phyloP scores from a whole-genome alignment of 2,113 vertebrate species.

The Bubalus kerabau region DNA sequence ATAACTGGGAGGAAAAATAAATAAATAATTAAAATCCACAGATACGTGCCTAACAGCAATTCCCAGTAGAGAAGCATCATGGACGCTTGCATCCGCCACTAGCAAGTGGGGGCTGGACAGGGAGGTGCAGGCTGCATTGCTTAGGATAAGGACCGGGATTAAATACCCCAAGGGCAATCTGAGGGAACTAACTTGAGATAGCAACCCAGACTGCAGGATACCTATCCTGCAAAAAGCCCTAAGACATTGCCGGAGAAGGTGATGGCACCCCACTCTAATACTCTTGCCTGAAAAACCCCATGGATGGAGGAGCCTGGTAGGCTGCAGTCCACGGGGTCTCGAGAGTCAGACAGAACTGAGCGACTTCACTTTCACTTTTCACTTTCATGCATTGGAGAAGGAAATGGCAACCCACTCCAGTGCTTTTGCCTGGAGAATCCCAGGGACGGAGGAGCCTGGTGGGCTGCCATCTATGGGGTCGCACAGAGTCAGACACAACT shows the following conservation, averaged over 20 bases:
- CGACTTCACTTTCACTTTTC: too few relatives aligned
- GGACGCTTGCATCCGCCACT: fast-evolving
- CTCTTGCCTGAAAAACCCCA: neutral
- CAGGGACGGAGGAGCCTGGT: fast-evolving
- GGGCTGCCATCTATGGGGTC: too few relatives aligned
- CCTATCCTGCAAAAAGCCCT: fast-evolving
- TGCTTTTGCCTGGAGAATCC: too few relatives aligned
- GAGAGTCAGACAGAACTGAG: neutral
- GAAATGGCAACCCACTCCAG: too few relatives aligned
- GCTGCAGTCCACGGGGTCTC: fast-evolving
- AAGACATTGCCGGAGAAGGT: neutral
- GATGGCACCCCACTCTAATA: neutral
- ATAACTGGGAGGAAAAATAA: neutral
- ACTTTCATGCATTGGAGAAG: too few relatives aligned
- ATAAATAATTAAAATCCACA: neutral
- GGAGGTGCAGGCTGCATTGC: neutral
- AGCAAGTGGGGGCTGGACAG: neutral
- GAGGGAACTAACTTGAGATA: neutral
- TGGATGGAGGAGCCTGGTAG: neutral
- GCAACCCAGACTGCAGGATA: neutral
- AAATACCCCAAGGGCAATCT: neutral
- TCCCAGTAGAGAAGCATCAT: neutral
- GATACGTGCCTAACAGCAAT: neutral
- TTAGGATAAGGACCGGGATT: neutral
- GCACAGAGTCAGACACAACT: too few relatives aligned